A percentile compares a stretch with the other conserved stretches of the same genome.
Evolutionary conservation across 1,140 invertebrate species (phyloP).

Genomic region (Ridgeia piscesae): DNA sequence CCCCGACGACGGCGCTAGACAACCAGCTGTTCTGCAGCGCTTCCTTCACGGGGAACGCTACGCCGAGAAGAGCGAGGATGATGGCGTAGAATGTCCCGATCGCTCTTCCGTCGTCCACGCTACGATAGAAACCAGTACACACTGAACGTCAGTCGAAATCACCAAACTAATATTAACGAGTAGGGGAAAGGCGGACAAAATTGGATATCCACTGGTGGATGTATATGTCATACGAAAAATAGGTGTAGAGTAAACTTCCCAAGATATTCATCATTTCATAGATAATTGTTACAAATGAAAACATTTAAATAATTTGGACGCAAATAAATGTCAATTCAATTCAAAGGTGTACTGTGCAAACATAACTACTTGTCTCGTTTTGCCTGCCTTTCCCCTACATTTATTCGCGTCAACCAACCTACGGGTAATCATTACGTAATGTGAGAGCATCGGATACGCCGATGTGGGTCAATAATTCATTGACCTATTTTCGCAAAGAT

Average conservation of each 20-base stretch:
- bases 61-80: background rate
- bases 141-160: background rate
- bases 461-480: background rate
- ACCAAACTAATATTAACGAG: background rate
- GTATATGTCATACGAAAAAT: too few relatives aligned
- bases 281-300: too few relatives aligned
- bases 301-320: too few relatives aligned
- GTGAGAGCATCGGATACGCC: background rate
- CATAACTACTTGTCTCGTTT: too few relatives aligned
- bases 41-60: conserved; percentile 14
- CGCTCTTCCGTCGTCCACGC: background rate
- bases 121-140: background rate
- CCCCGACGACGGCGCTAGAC: background rate
- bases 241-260: too few relatives aligned
- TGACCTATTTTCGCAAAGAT: background rate
- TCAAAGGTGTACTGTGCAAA: too few relatives aligned
- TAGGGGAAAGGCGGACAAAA: background rate
- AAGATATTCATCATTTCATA: too few relatives aligned
- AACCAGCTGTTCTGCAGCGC: conserved; percentile 12
- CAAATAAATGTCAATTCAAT: too few relatives aligned
- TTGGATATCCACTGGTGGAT: too few relatives aligned
- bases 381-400: background rate
- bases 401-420: background rate
- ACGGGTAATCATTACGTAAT: background rate
- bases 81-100: background rate